A percentile compares a stretch with the other conserved stretches of the same genome.
Evolutionary conservation across 92 coral and sea anemone species (phyloP).

Genomic region (Zoanthus sociatus): DNA sequence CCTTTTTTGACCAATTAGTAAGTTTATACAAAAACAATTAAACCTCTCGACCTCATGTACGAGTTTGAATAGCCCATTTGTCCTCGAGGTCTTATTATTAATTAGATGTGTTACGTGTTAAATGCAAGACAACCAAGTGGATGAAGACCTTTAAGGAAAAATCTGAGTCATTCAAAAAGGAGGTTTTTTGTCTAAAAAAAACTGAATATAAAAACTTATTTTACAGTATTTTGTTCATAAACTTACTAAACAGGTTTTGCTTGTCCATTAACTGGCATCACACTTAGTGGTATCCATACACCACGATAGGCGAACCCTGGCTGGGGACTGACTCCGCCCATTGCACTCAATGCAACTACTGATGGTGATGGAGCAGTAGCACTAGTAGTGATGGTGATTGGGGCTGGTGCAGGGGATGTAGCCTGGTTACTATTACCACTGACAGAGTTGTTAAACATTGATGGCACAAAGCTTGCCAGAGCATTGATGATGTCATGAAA

Average conservation of each 20-base stretch:
- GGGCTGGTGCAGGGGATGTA: constrained; percentile 61
- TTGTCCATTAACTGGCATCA: constrained; percentile 91
- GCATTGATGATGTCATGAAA: constrained; percentile 98
- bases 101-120: too few relatives aligned
- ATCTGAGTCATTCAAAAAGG: too few relatives aligned
- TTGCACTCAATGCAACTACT: constrained; percentile 86
- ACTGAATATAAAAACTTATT: background rate
- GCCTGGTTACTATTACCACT: constrained; percentile 75
- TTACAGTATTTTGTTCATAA: background rate
- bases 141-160: too few relatives aligned
- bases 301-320: constrained; percentile 97
- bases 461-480: constrained; percentile 90
- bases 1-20: too few relatives aligned
- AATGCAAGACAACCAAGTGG: too few relatives aligned
- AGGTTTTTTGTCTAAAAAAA: background rate
- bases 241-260: constrained; percentile 99
- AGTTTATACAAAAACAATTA: too few relatives aligned
- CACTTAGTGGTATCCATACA: constrained; percentile 91
- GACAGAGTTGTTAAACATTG: constrained; percentile 79
- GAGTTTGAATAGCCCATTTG: too few relatives aligned
- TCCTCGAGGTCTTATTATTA: too few relatives aligned
- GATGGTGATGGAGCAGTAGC: constrained; percentile 93
- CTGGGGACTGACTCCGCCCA: constrained; percentile 94
- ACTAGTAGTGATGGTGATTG: constrained; percentile 78
- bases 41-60: too few relatives aligned